Base-by-base conservation (phyloP, 2,113 vertebrate species). In the Tyrannus savana region DNA sequence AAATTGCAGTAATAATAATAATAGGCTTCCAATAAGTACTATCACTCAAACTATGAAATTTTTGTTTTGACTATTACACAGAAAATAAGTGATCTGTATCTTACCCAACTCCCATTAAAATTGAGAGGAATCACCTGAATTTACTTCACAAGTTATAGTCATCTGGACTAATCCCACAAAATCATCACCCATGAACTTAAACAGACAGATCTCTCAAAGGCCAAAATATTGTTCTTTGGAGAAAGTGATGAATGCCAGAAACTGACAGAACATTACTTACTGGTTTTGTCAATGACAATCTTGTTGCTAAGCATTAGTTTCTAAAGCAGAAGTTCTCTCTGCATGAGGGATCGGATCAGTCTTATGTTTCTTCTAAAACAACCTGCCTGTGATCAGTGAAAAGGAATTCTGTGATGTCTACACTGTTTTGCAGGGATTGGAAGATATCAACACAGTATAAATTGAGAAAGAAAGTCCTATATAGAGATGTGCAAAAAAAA, bases 161-260 rank as follows among this genome's bases (percentile, higher is more conserved):
- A 39, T 87, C 83, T 87, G 90, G 94, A 77, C 50, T 89, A 96
- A 94, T 89, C 73, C 85, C 87, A 95, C 96, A 97, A 98, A 98
- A 89, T 97, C 95, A 96, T 89, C 95, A 94, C 89, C 75, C 77
- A 53, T 91, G 83, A 96, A 95, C 73, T 96, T 94, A 94, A 93
- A 88, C 41, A 97, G 93, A 94, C 72, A 95, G 93, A 94, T 96
- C 84, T 91, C 90, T 90, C 50, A 95, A 96, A 96, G 93, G 84
- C 46, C 73, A 93, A 96, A 93, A 73, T 82, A 72, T 4, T 72
- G 8, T 18, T 58, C 37, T 66, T 93, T 47, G 69, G 75, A 93
- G 64, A 91, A 85, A 72, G 5, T 66, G 47, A 68, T 71, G 77
- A 78, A 86, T 83, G 42, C 10, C 72, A 72, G 63, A 87, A 91